Percentiles rank a stretch among this genome's conserved stretches.
phyloP scores from a whole-genome alignment of 2,797 vertebrate genomes.

The Clamator glandarius region DNA sequence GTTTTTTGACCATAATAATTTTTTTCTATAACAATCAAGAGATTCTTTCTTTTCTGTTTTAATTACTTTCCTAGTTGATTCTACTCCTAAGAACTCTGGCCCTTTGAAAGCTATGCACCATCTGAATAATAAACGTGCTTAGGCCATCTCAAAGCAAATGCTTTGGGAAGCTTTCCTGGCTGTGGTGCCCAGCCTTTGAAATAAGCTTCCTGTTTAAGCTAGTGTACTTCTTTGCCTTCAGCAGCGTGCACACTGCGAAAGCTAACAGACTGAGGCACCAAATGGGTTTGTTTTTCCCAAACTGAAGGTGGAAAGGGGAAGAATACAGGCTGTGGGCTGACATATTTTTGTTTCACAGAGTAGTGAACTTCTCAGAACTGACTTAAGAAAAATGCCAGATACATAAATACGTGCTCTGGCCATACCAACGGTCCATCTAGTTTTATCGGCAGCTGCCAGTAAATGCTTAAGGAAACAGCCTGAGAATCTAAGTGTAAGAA shows the following conservation, averaged over 20 bases:
- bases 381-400: background rate
- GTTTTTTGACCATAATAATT: background rate
- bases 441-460: background rate
- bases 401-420: background rate
- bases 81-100: background rate
- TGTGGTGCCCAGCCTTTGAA: background rate
- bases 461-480: background rate
- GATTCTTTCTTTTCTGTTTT: background rate
- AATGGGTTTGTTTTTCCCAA: background rate
- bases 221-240: background rate
- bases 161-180: slow-evolving; percentile 32
- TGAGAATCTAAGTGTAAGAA: background rate
- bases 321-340: background rate
- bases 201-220: slow-evolving; percentile 9
- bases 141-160: background rate
- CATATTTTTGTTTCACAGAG: background rate
- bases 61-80: slow-evolving; percentile 6
- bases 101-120: slow-evolving; percentile 15
- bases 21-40: background rate
- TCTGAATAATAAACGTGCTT: background rate
- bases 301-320: background rate
- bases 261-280: background rate
- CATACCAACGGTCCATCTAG: background rate
- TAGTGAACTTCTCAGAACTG: background rate
- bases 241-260: background rate